A percentile compares a stretch with the other conserved stretches of the same genome.
These are phyloP conservation scores for Ctenoplectra terminalis DNA, from an alignment of 1,140 invertebrate genomes.

Conservation along the genomic window DNA sequence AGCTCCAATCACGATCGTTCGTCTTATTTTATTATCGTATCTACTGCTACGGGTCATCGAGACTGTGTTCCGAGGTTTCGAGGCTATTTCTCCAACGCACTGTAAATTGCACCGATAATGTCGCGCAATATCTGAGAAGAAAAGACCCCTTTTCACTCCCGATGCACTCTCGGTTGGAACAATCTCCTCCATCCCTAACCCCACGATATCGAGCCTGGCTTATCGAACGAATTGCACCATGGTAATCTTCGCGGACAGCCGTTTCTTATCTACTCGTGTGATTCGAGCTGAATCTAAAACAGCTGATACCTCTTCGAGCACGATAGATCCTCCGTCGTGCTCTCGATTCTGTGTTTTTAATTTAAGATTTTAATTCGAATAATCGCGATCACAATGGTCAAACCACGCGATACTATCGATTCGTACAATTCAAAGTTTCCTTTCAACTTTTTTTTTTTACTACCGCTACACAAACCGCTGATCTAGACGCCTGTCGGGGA, in stretches of 20 bases:
- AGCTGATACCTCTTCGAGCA: not conserved
- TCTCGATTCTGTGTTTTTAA: too few relatives aligned
- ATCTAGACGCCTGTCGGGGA: not conserved
- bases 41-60: slow-evolving; percentile 18
- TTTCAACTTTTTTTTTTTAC: too few relatives aligned
- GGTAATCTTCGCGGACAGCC: not conserved
- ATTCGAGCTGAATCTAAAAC: not conserved
- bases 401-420: too few relatives aligned
- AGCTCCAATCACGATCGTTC: not conserved
- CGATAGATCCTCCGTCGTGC: too few relatives aligned
- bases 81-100: not conserved
- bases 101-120: slow-evolving; percentile 30
- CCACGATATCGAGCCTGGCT: not conserved
- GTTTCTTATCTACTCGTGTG: not conserved
- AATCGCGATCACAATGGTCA: not conserved
- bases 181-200: not conserved
- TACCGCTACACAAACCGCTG: too few relatives aligned
- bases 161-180: not conserved
- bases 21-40: not conserved
- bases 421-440: too few relatives aligned
- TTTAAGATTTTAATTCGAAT: not conserved
- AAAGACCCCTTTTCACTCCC: slow-evolving; percentile 11
- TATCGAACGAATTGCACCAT: slow-evolving; percentile 14
- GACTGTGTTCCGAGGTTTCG: not conserved
- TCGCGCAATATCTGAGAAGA: not conserved